These are phyloP conservation scores for Platyscapa corneri DNA, from an alignment of 1,140 invertebrate species.

Conservation along the genomic window DNA sequence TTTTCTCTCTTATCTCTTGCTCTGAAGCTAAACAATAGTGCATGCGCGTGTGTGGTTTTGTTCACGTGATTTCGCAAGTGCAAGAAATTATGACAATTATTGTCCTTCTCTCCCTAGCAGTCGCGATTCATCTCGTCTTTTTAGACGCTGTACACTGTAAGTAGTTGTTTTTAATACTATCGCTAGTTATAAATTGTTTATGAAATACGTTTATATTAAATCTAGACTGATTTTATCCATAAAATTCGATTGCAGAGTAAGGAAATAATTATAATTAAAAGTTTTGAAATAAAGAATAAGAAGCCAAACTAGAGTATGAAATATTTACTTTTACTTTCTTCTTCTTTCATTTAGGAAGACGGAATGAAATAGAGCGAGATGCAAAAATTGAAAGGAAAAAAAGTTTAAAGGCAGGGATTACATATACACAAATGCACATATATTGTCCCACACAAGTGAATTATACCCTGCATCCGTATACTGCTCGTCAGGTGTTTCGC, in stretches of 20 bases:
- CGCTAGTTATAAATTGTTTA: not conserved
- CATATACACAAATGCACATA: no score
- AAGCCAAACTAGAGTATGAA: not conserved
- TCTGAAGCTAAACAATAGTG: not conserved
- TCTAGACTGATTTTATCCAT: not conserved
- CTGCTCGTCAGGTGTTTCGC: not conserved
- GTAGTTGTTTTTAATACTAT: not conserved
- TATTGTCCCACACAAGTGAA: no score
- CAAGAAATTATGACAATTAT: conserved; percentile 8
- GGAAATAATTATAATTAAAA: not conserved
- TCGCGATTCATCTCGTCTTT: conserved; percentile 6
- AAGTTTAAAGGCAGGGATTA: no score
- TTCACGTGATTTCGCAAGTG: conserved; percentile 13
- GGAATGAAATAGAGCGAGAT: no score
- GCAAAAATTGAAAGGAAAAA: not conserved
- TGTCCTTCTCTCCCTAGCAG: not conserved
- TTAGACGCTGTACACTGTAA: conserved; percentile 16
- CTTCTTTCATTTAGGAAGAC: not conserved
- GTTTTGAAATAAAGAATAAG: not conserved
- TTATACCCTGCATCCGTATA: no score
- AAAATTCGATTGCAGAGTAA: not conserved
- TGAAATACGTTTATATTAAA: not conserved
- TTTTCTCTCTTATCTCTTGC: conserved; percentile 37
- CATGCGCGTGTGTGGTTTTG: not conserved
- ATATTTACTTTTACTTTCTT: not conserved